phyloP scores from a whole-genome alignment of 2,888 invertebrate genomes.

The Lithophane leautieri region DNA sequence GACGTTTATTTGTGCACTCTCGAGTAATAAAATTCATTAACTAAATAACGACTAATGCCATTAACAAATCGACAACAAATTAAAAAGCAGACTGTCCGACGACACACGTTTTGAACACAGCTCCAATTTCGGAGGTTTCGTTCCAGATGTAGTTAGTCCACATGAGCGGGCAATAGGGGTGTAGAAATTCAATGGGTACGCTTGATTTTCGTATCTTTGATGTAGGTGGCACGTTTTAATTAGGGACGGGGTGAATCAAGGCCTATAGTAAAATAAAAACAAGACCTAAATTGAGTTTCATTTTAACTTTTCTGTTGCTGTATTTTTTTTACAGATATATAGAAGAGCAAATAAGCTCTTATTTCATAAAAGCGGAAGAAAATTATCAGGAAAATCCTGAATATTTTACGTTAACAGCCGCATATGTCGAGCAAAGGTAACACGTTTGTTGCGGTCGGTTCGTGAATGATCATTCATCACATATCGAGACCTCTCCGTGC shows the following conservation, averaged over 20 bases:
- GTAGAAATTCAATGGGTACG: constrained; percentile 32
- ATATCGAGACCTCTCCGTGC: no score
- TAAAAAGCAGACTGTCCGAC: constrained; percentile 22
- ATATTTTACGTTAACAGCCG: no score
- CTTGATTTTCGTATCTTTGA: constrained; percentile 49
- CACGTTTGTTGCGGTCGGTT: no score
- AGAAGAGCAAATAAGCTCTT: no score
- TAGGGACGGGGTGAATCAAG: constrained; percentile 11
- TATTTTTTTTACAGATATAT: not conserved
- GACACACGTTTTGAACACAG: constrained; percentile 10
- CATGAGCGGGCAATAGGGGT: constrained; percentile 17
- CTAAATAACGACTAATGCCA: constrained; percentile 29
- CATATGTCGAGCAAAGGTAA: no score
- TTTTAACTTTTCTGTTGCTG: constrained; percentile 12
- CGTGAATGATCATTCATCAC: no score
- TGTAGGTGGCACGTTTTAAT: constrained; percentile 44
- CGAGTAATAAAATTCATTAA: constrained; percentile 57
- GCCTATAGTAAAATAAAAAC: constrained; percentile 14
- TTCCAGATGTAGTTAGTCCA: constrained; percentile 27
- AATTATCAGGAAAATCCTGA: no score
- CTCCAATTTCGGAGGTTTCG: constrained; percentile 22
- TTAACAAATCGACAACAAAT: constrained; percentile 15
- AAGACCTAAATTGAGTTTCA: constrained; percentile 30
- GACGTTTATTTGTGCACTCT: constrained; percentile 64
- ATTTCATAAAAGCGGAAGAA: no score